A percentile compares a stretch with the other conserved stretches of the same genome.
Evolutionary conservation across 2,113 vertebrate species (phyloP).

Genomic region (Entomyzon cyanotis): DNA sequence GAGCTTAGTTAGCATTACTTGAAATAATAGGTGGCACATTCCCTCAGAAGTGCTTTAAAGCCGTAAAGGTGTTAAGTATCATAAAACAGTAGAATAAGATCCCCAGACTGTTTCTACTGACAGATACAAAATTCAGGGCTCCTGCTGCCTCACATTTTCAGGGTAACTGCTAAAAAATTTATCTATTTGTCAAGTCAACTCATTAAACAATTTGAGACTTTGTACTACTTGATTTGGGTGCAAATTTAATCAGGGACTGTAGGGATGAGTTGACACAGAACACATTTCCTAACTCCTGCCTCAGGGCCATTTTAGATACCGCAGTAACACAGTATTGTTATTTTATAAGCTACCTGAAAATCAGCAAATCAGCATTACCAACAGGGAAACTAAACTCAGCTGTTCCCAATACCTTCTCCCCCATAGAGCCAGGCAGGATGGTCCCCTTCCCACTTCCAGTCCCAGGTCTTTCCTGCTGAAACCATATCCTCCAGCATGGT

Average conservation of each 20-base stretch:
- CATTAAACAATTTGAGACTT: constrained; percentile 43
- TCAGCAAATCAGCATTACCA: not conserved
- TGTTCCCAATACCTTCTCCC: not conserved
- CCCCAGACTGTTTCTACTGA: not conserved
- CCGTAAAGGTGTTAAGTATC: not conserved
- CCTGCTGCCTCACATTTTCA: not conserved
- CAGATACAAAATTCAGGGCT: not conserved
- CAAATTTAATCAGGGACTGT: constrained; percentile 20
- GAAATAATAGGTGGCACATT: not conserved
- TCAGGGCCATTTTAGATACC: not conserved
- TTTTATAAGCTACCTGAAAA: not conserved
- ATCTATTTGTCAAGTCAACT: constrained; percentile 3
- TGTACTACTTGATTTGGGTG: constrained; percentile 16
- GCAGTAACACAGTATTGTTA: not conserved
- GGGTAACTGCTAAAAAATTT: not conserved
- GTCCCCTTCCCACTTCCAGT: not conserved
- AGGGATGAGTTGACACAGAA: constrained; percentile 7
- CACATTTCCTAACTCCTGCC: not conserved
- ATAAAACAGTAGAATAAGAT: not conserved
- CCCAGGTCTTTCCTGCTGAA: not conserved
- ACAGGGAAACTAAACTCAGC: not conserved
- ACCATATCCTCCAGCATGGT: not conserved
- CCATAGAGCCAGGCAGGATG: not conserved
- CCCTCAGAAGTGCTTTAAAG: not conserved
- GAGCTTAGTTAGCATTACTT: not conserved